Percentiles rank a stretch among this genome's conserved stretches.
Evolutionary conservation across 2,797 vertebrate species (phyloP).

Genomic region (Antennarius maculatus): DNA sequence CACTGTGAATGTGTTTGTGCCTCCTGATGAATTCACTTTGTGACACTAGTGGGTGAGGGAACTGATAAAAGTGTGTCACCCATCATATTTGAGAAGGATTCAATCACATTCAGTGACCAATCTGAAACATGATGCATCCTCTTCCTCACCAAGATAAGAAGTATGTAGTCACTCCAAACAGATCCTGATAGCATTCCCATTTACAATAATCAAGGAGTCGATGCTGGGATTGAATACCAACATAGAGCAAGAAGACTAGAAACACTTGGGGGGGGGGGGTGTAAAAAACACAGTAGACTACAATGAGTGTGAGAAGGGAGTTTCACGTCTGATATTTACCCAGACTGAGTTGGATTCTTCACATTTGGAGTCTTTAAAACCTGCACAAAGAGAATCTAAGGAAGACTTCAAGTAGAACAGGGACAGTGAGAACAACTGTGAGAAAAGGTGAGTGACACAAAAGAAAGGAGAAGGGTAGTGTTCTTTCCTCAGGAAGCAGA

Average conservation of each 20-base stretch:
- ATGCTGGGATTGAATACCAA: constrained; percentile 49
- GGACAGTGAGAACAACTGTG: constrained; percentile 12
- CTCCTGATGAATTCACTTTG: constrained; percentile 30
- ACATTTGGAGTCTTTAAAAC: constrained; percentile 70
- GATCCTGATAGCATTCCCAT: constrained; percentile 8
- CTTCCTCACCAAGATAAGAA: constrained; percentile 10
- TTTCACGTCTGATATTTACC: constrained; percentile 34
- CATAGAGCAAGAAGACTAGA: constrained; percentile 28
- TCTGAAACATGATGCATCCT: constrained; percentile 28
- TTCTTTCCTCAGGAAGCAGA: constrained; percentile 33
- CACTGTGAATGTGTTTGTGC: constrained; percentile 42
- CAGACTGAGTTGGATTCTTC: constrained; percentile 59
- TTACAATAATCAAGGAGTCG: constrained; percentile 26
- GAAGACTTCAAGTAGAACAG: constrained; percentile 63
- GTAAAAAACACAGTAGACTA: constrained; percentile 38
- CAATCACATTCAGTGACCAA: constrained; percentile 19
- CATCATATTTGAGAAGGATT: constrained; percentile 9
- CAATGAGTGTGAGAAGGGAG: constrained; percentile 27
- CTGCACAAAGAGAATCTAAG: constrained; percentile 58
- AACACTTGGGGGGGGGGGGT: constrained; percentile 40
- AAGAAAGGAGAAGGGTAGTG: constrained; percentile 19
- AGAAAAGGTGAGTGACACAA: constrained; percentile 23
- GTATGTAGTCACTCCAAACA: constrained; percentile 14
- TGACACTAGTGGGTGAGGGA: constrained; percentile 27
- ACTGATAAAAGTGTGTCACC: constrained; percentile 34